These are phyloP conservation scores for Lasioglossum malachurum DNA, from an alignment of 2,888 invertebrate species.

Conservation along the genomic window DNA sequence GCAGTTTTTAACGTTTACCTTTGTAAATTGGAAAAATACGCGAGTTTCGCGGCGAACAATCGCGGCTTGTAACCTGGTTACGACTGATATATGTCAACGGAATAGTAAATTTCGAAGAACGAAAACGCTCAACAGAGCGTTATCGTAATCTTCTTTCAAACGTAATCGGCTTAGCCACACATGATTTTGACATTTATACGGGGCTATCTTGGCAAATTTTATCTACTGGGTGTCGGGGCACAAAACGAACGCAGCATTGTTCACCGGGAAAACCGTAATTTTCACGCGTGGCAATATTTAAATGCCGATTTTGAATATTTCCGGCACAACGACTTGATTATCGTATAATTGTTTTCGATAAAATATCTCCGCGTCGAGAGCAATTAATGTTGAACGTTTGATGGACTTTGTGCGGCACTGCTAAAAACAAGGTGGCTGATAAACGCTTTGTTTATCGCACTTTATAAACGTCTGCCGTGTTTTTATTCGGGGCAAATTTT, in stretches of 20 bases:
- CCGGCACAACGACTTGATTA: neutral
- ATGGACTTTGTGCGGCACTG: neutral
- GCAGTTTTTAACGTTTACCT: constrained; percentile 14
- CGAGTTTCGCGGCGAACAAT: neutral
- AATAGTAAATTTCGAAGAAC: constrained; percentile 28
- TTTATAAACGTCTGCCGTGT: neutral
- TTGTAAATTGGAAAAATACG: constrained; percentile 16
- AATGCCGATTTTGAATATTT: neutral
- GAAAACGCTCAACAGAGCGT: constrained; percentile 30
- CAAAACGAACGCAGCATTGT: neutral
- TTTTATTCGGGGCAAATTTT: neutral
- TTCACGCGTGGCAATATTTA: neutral
- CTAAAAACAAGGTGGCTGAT: neutral
- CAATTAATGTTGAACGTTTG: neutral
- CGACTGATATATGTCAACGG: constrained; percentile 22
- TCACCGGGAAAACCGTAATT: neutral
- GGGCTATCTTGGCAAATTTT: neutral
- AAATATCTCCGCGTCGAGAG: neutral
- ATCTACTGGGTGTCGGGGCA: neutral
- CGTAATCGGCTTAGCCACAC: constrained; percentile 42
- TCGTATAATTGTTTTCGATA: neutral
- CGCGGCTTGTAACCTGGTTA: constrained; percentile 17
- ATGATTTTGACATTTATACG: constrained; percentile 36
- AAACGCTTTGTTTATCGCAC: neutral
- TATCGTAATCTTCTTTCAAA: constrained; percentile 20